Base-by-base conservation (phyloP, 2,797 vertebrate genomes). In the Clarias fuscus region DNA sequence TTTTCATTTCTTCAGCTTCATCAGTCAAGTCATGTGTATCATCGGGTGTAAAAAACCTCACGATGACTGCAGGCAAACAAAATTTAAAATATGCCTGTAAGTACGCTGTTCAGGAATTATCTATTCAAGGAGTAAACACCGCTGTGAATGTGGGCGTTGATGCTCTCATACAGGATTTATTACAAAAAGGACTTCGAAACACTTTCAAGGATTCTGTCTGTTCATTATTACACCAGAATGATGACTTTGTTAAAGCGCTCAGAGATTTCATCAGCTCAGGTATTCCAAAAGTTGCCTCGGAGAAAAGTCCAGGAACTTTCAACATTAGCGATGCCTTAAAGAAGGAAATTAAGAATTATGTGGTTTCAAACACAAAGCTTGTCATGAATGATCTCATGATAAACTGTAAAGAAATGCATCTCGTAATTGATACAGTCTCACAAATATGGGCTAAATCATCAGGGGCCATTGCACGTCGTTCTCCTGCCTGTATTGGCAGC, bases 41-140 rank as follows among this genome's bases (percentile, higher is more conserved):
- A 8, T 8, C 7, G 7, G 7, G 48, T 53, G 11, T 59, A 15
- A 56, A 70, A 22, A 78, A 58, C 14, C 7, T 84, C n/a, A n/a
- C 72, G 15, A 1, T 6, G 43, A 61, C 37, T 20, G 61, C 20
- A 0, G 59, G 62, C 0, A 88, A 80, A 62, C 27, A 24, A 5
- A 79, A 8, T 56, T 40, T 86, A 5, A 85, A 85, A 37, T 10
- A 88, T 62, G 83, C 85, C 15, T 5, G 1, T 13, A 86, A 68
- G 3, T 86, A 85, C 27, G 83, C 73, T 7, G 1, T 81, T 64
- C 82, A 89, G 40, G 89, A 89, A 40, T 2, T 86, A 40, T 67
- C 18, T 0, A 86, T 72, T 18, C 84, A 89, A n/a, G 48, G 53
- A 3, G 24, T 76, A 14, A 82, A 27, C 14, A 33, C 33, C 17